These are phyloP conservation scores for Paedocypris micromegethes DNA, from an alignment of 2,797 vertebrate genomes.

Conservation along the genomic window DNA sequence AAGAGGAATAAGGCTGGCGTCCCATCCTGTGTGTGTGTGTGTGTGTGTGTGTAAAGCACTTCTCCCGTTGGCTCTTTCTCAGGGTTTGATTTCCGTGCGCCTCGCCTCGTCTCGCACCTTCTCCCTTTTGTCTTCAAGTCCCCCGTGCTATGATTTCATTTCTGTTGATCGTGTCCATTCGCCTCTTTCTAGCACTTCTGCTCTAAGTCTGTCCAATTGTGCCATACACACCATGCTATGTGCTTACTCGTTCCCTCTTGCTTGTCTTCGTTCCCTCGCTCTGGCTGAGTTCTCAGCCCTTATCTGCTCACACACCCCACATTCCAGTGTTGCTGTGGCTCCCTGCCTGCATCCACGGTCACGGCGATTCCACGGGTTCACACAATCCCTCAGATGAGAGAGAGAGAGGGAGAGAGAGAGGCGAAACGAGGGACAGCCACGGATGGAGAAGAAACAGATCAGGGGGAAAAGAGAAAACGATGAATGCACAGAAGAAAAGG, in stretches of 20 bases:
- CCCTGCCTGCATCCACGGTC: conserved; percentile 79
- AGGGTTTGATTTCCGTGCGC: conserved; percentile 15
- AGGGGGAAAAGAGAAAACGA: conserved; percentile 37
- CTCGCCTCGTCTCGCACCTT: conserved; percentile 37
- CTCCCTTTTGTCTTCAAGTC: conserved; percentile 32
- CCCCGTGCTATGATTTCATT: conserved; percentile 15
- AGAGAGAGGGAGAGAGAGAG: conserved; percentile 71
- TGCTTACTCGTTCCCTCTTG: conserved; percentile 46
- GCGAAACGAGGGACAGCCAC: conserved; percentile 62
- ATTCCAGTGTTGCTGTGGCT: conserved; percentile 78
- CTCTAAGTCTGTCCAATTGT: conserved; percentile 23
- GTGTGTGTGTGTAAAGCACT: conserved; percentile 55
- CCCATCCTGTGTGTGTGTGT: conserved; percentile 70
- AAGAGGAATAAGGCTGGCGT: conserved; percentile 88
- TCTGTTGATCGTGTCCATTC: conserved; percentile 26
- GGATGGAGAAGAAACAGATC: conserved; percentile 50
- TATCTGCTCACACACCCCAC: conserved; percentile 79
- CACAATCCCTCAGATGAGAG: conserved; percentile 69
- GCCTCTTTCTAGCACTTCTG: conserved; percentile 18
- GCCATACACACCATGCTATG: conserved; percentile 27
- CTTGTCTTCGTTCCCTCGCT: conserved; percentile 29
- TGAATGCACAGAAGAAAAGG: conserved; percentile 47
- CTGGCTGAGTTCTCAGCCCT: conserved; percentile 74
- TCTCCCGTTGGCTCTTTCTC: conserved; percentile 52
- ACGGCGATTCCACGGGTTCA: conserved; percentile 77